Conservation (phyloP, 2,113 vertebrate species). For the Lasiurus cinereus region DNA sequence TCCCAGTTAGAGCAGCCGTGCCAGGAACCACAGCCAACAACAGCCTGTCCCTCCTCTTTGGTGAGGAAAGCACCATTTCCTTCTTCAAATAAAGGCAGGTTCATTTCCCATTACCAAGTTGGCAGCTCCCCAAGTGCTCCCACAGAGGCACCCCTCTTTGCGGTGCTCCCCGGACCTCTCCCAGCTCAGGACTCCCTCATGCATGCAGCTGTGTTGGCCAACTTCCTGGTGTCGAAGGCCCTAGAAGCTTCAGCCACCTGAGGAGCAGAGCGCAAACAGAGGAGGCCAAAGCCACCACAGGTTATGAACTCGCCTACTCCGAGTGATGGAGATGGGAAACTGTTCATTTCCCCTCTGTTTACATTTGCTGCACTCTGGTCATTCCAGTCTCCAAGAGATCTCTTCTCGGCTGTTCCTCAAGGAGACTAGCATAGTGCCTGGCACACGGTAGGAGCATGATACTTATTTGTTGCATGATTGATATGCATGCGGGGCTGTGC, state of each 20-base stretch:
- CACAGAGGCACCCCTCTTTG: neutral
- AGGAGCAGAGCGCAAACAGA: neutral
- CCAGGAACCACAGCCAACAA: neutral
- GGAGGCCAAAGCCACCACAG: neutral
- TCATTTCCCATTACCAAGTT: slow-evolving; percentile 51
- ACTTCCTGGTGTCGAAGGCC: slow-evolving; percentile 36
- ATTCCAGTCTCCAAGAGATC: neutral
- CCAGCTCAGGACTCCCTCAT: neutral
- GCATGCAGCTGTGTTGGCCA: neutral
- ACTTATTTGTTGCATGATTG: neutral
- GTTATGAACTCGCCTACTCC: neutral
- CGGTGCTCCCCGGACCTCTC: neutral
- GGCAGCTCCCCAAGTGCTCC: slow-evolving; percentile 33
- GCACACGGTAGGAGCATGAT: neutral
- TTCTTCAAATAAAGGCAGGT: slow-evolving; percentile 52
- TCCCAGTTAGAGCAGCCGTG: neutral
- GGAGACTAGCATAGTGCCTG: neutral
- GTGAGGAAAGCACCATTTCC: slow-evolving; percentile 50
- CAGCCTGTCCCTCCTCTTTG: neutral
- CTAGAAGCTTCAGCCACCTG: neutral
- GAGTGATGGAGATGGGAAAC: neutral
- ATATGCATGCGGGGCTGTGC: neutral
- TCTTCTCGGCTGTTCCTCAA: neutral
- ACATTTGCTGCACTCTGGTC: neutral
- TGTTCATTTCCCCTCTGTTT: neutral